phyloP scores from a whole-genome alignment of 2,888 invertebrate genomes.

The Agapostemon virescens region DNA sequence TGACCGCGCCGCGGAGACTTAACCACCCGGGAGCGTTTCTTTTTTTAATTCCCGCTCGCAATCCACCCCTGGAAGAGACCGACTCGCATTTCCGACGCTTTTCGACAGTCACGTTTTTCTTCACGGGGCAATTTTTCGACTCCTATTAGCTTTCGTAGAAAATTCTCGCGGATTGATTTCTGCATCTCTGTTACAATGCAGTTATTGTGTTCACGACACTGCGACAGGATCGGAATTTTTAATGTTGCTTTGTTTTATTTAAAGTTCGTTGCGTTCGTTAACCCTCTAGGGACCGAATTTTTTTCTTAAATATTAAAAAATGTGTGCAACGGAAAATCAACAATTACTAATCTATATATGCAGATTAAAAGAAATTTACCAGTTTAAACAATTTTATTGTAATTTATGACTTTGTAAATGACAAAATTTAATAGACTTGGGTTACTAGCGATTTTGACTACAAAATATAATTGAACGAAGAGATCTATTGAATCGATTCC shows the following conservation, averaged over 20 bases:
- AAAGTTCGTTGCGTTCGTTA: background rate
- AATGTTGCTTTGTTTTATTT: background rate
- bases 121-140: background rate
- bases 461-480: too few species aligned
- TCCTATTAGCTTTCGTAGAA: background rate
- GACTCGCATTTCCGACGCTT: background rate
- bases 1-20: conserved; percentile 6
- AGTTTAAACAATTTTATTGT: too few species aligned
- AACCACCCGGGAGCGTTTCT: background rate
- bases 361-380: too few species aligned
- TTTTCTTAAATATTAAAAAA: too few species aligned
- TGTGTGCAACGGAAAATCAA: too few species aligned
- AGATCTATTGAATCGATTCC: too few species aligned
- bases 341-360: too few species aligned
- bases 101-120: background rate
- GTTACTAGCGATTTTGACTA: too few species aligned
- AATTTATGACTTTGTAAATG: too few species aligned
- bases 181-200: background rate
- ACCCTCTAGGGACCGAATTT: too few species aligned
- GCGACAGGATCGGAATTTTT: background rate
- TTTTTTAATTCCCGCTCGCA: background rate
- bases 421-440: too few species aligned
- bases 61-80: background rate
- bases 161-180: background rate
- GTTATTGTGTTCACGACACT: background rate